Percentiles rank a stretch among this genome's conserved stretches.
These are phyloP conservation scores for Cydia strobilella DNA, from an alignment of 1,140 invertebrate species.

Conservation along the genomic window DNA sequence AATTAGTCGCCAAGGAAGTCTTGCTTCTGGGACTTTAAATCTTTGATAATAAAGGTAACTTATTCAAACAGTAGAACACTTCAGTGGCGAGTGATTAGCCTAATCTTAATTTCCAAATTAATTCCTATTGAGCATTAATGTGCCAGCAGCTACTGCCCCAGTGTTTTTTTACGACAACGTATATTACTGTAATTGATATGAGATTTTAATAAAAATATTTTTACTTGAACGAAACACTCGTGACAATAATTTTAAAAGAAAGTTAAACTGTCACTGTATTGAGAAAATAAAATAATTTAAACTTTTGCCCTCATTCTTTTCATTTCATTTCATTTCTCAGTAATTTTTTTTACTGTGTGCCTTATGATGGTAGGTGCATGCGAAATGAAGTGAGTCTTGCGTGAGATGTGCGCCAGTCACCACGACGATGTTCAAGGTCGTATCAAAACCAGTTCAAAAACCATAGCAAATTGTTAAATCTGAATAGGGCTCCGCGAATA, in stretches of 20 bases:
- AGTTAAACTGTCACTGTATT: slow-evolving; percentile 55
- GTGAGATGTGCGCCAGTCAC: too few relatives aligned
- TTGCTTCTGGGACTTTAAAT: not conserved
- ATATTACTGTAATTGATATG: slow-evolving; percentile 25
- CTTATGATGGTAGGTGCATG: too few relatives aligned
- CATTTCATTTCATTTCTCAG: too few relatives aligned
- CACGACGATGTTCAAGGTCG: too few relatives aligned
- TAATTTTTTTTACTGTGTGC: too few relatives aligned
- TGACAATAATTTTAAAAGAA: slow-evolving; percentile 21
- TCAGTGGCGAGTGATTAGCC: slow-evolving; percentile 7
- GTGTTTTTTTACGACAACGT: not conserved
- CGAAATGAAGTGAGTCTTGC: too few relatives aligned
- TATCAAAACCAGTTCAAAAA: too few relatives aligned
- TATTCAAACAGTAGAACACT: slow-evolving; percentile 24
- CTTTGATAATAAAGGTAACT: not conserved
- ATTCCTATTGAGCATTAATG: not conserved
- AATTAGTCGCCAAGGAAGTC: slow-evolving; percentile 19
- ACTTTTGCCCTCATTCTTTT: slow-evolving; percentile 30
- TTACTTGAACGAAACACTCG: not conserved
- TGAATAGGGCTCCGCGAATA: too few relatives aligned
- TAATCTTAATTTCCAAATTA: not conserved
- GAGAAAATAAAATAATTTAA: slow-evolving; percentile 63
- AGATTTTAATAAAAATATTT: slow-evolving; percentile 31
- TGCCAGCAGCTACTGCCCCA: slow-evolving; percentile 27
- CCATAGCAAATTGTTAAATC: too few relatives aligned